These are phyloP conservation scores for Acridotheres tristis DNA, from an alignment of 2,797 vertebrate genomes.

Conservation along the genomic window DNA sequence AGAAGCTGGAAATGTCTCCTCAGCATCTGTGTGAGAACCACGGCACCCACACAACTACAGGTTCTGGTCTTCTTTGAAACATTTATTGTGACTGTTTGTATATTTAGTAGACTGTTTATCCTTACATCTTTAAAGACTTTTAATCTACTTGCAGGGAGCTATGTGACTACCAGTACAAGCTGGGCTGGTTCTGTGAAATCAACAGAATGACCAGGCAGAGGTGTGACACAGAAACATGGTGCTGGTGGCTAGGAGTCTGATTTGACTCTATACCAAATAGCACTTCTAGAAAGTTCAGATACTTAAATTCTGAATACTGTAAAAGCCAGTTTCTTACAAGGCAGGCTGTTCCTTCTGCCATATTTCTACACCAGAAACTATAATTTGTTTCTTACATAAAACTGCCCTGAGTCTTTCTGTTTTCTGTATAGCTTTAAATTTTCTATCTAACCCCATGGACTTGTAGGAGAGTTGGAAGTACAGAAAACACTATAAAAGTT, in stretches of 20 bases:
- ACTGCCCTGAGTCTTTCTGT: background rate
- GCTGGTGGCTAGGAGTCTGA: background rate
- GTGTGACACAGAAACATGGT: background rate
- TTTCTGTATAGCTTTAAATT: background rate
- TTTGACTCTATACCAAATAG: background rate
- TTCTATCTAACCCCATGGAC: background rate
- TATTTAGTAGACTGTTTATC: background rate
- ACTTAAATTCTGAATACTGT: background rate
- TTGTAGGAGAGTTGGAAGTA: background rate
- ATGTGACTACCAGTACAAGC: background rate
- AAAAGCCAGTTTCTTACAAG: background rate
- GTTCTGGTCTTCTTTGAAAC: background rate
- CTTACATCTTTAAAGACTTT: background rate
- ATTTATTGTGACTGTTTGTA: background rate
- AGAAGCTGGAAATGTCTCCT: background rate
- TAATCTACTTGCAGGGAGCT: background rate
- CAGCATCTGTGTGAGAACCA: background rate
- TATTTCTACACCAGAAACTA: background rate
- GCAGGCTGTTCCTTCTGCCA: background rate
- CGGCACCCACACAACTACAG: rapidly evolving
- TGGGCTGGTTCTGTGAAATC: background rate
- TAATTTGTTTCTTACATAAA: background rate
- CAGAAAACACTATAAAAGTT: background rate
- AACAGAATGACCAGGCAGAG: background rate
- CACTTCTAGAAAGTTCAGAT: background rate